These are phyloP conservation scores for Macrosoma leucophasiata DNA, from an alignment of 2,888 invertebrate genomes.

Conservation along the genomic window DNA sequence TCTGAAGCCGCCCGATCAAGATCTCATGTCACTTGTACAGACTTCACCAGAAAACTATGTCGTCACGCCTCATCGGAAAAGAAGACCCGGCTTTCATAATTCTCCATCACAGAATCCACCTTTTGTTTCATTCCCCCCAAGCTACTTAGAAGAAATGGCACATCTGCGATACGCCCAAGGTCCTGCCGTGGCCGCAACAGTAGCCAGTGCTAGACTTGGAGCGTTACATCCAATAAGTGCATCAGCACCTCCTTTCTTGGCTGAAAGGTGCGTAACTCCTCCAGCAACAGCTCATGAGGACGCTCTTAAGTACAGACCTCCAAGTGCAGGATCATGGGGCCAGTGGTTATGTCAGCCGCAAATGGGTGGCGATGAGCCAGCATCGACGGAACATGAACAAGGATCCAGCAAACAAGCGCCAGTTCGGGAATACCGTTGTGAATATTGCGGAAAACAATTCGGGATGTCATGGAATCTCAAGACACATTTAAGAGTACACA, in stretches of 20 bases:
- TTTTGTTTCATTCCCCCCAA: slow-evolving; percentile 87
- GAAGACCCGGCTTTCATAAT: slow-evolving; percentile 91
- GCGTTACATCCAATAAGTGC: slow-evolving; percentile 79
- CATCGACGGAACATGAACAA: slow-evolving; percentile 68
- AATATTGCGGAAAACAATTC: slow-evolving; percentile 93
- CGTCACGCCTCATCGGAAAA: slow-evolving; percentile 90
- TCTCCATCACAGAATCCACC: slow-evolving; percentile 92
- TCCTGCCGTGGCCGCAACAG: slow-evolving; percentile 74
- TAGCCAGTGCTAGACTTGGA: slow-evolving; percentile 69
- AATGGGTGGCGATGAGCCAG: slow-evolving; percentile 72
- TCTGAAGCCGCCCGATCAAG: slow-evolving; percentile 81
- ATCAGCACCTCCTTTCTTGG: slow-evolving; percentile 83
- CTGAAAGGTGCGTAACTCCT: slow-evolving; percentile 78
- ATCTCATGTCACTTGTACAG: slow-evolving; percentile 81
- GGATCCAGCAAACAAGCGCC: slow-evolving; percentile 77
- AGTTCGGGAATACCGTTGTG: slow-evolving; percentile 90
- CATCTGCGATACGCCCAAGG: slow-evolving; percentile 78
- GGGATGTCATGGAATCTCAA: slow-evolving; percentile 96
- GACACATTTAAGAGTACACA: slow-evolving; percentile 90
- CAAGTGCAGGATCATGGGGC: slow-evolving; percentile 83
- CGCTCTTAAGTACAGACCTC: slow-evolving; percentile 78
- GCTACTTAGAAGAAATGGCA: slow-evolving; percentile 82
- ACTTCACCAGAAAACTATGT: slow-evolving; percentile 88
- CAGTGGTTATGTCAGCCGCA: slow-evolving; percentile 81
- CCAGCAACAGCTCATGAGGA: slow-evolving; percentile 75